Conservation (phyloP, 37 sponge, comb jelly and placozoan genomes). For the Dysidea cf. avara region DNA sequence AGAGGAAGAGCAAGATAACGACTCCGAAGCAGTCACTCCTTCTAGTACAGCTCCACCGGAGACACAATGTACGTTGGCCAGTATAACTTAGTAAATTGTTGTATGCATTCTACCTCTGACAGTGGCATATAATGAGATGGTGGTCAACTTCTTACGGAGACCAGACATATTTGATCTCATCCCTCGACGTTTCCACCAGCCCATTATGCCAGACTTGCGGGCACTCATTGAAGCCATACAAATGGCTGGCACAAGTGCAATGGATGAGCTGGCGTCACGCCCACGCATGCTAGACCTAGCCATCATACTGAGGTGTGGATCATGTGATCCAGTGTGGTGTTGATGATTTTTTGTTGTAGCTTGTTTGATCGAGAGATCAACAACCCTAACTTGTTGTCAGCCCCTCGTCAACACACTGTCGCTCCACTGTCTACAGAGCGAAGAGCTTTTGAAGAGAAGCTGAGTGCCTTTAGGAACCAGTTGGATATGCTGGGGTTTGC, state of each 20-base stretch:
- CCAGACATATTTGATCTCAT: constrained; percentile 50
- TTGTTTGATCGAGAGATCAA: constrained; percentile 79
- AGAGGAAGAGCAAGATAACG: too few species aligned
- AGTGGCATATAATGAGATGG: constrained; percentile 61
- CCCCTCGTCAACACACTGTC: not conserved
- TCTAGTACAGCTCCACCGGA: not conserved
- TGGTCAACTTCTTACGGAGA: constrained; percentile 70
- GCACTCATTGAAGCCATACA: not conserved
- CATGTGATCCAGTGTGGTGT: too few species aligned
- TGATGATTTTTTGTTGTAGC: constrained; percentile 9
- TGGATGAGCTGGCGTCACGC: constrained; percentile 9
- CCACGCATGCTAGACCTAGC: constrained; percentile 18
- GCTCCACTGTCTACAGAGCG: constrained; percentile 40
- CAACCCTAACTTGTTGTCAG: not conserved
- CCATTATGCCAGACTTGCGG: constrained; percentile 32
- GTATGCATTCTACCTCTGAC: too few species aligned
- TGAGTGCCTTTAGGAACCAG: constrained; percentile 63
- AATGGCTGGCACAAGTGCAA: not conserved
- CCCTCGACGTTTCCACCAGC: not conserved
- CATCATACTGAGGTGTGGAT: constrained; percentile 9
- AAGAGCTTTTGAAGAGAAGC: constrained; percentile 67
- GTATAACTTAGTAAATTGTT: too few species aligned
- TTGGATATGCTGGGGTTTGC: constrained; percentile 57
- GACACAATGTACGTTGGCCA: not conserved
- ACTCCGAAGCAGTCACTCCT: too few species aligned